Conservation (phyloP, 2,888 invertebrate genomes). For the Drosophila picticornis region DNA sequence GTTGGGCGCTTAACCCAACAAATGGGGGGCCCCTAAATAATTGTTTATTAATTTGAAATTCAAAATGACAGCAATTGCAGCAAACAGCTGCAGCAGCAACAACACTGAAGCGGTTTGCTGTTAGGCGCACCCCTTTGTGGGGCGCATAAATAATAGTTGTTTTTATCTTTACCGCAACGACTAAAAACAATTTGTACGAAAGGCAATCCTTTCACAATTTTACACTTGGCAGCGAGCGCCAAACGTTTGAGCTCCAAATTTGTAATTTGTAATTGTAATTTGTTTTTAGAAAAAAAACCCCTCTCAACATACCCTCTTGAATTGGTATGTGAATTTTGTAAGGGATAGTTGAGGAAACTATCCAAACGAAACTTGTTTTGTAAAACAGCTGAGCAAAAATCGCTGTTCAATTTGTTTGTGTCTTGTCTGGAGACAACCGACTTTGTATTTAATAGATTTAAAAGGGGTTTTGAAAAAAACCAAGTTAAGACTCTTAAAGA, state of each 20-base stretch:
- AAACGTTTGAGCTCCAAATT: slow-evolving; percentile 6
- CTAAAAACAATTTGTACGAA: slow-evolving; percentile 29
- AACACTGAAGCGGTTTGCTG: slow-evolving; percentile 15
- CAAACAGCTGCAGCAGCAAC: slow-evolving; percentile 9
- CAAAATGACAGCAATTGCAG: slow-evolving; percentile 73
- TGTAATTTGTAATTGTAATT: slow-evolving; percentile 56
- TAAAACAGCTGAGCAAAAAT: slow-evolving; percentile 23
- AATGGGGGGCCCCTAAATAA: slow-evolving; percentile 4
- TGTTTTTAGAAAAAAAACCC: slow-evolving; percentile 31
- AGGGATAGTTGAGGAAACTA: slow-evolving; percentile 26
- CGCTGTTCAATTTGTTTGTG: slow-evolving; percentile 29
- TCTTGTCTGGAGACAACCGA: slow-evolving; percentile 21
- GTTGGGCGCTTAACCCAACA: background rate
- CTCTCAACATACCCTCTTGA: background rate
- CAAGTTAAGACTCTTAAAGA: slow-evolving; percentile 32
- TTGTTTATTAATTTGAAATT: slow-evolving; percentile 4
- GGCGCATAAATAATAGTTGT: slow-evolving; percentile 17
- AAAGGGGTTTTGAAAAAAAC: slow-evolving; percentile 30
- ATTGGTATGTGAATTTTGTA: slow-evolving; percentile 38
- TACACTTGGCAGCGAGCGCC: slow-evolving; percentile 41
- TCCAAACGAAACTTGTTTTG: slow-evolving; percentile 38
- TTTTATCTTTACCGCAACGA: slow-evolving; percentile 33
- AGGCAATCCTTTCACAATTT: slow-evolving; percentile 23
- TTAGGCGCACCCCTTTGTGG: background rate
- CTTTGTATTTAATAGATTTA: slow-evolving; percentile 65